A percentile compares a stretch with the other conserved stretches of the same genome.
Conservation (phyloP, 2,888 invertebrate genomes). For the Acanthoscelides obtectus region DNA sequence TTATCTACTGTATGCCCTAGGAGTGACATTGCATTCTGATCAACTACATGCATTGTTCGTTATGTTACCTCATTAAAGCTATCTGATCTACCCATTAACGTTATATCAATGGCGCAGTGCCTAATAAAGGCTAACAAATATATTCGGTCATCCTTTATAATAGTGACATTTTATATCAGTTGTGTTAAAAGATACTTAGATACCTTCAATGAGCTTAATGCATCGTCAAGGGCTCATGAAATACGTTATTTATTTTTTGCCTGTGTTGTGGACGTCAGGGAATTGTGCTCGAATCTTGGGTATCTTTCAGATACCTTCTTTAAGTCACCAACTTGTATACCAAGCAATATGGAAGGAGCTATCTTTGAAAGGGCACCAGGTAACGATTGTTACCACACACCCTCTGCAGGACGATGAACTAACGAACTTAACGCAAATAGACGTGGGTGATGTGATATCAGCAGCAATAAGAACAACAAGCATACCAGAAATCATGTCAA, state of each 20-base stretch:
- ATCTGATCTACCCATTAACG: too few species aligned
- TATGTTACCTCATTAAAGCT: too few species aligned
- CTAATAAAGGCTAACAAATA: too few species aligned
- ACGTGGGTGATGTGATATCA: slow-evolving; percentile 26
- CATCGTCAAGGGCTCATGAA: too few species aligned
- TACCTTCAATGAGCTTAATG: too few species aligned
- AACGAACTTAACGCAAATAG: slow-evolving; percentile 37
- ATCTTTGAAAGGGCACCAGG: slow-evolving; percentile 39
- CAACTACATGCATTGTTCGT: too few species aligned
- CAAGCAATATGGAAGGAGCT: slow-evolving; percentile 47
- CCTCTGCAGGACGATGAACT: slow-evolving; percentile 33
- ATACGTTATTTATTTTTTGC: neutral
- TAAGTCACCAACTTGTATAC: slow-evolving; percentile 51
- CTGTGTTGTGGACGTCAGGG: neutral
- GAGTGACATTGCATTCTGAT: too few species aligned
- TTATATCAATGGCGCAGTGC: too few species aligned
- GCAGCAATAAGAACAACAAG: slow-evolving; percentile 25
- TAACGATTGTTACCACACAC: slow-evolving; percentile 35
- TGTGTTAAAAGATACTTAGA: too few species aligned
- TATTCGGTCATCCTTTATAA: too few species aligned
- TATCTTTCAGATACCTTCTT: slow-evolving; percentile 45
- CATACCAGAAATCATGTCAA: slow-evolving; percentile 31
- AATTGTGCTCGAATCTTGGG: slow-evolving; percentile 44
- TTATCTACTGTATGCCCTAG: too few species aligned
- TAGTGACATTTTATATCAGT: too few species aligned